Base-by-base conservation (phyloP, 2,888 invertebrate genomes). In the Pardosa pseudoannulata region DNA sequence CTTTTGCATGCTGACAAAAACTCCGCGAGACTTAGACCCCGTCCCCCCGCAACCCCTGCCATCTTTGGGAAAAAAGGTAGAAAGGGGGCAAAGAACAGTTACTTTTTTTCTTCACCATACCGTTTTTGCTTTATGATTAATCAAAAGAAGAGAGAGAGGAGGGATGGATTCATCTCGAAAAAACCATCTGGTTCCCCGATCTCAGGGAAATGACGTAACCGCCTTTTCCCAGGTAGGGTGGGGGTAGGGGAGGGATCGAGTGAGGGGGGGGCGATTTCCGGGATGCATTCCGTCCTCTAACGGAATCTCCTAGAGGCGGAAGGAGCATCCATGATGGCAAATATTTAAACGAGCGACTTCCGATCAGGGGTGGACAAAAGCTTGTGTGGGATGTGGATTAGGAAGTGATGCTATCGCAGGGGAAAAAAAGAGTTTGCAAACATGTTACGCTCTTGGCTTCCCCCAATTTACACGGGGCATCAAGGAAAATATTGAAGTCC, bases 151-250 rank as follows among this genome's bases (percentile, higher is more conserved):
- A 67, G 41, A 36, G 56, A 32, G 50, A 67, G 41, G 32, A 23
- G 19, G 19, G 64, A 32, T n/a, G n/a, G 80, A 81, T 74, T 56
- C 62, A 68, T 74, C 74, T 56, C 56, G 28, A 74, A 81, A 74
- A 74, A 74, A 68, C 81, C 81, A 74, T 74, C 81, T 74, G 81
- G 74, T 56, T 39, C 39, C 81, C 74, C 74, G 68, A 56, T 68
- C 39, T 41, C 65, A 68, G 81, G 80, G 74, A 81, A 81, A 68
- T 74, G 74, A 74, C 74, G 73, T 68, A 81, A 74, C 68, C 19
- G 39, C 67, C 68, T 68, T 81, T 81, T 81, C 81, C 81, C 81
- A 74, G 81, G 81, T 74, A 81, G 36, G 32, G 27, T 13, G 36
- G 71, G 23, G 16, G 9, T 9, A 16, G 23, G 9, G 56, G n/a